Evolutionary conservation across 2,797 vertebrate genomes (phyloP).

Genomic region (Chrosomus eos): DNA sequence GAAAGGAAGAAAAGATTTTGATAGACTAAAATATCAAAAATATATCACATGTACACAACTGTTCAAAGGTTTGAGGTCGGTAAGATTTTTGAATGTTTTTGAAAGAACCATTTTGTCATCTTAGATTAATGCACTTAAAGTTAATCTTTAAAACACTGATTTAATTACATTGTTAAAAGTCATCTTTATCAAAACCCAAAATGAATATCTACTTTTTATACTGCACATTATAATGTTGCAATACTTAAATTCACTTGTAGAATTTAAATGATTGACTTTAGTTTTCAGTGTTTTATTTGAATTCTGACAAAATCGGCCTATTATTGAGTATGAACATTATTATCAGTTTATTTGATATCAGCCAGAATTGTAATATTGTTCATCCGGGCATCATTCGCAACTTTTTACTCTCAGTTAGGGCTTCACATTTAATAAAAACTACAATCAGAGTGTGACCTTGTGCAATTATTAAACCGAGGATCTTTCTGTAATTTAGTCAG

Average conservation of each 20-base stretch:
- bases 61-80: background rate
- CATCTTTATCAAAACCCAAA: background rate
- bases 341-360: background rate
- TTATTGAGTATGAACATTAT: background rate
- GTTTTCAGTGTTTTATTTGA: background rate
- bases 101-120: background rate
- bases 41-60: background rate
- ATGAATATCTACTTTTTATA: background rate
- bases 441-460: too few relatives aligned
- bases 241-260: background rate
- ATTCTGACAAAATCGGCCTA: background rate
- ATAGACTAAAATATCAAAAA: background rate
- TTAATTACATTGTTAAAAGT: background rate
- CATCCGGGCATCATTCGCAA: background rate
- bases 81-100: background rate
- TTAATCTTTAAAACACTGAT: background rate
- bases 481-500: too few relatives aligned
- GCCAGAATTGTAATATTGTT: background rate
- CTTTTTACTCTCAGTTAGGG: background rate
- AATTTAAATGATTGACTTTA: background rate
- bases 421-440: background rate
- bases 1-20: background rate
- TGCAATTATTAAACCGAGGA: too few relatives aligned
- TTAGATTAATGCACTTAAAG: background rate
- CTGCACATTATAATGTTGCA: too few relatives aligned